These are phyloP conservation scores for Cichladusa arquata DNA, from an alignment of 2,113 vertebrate genomes.

Conservation along the genomic window DNA sequence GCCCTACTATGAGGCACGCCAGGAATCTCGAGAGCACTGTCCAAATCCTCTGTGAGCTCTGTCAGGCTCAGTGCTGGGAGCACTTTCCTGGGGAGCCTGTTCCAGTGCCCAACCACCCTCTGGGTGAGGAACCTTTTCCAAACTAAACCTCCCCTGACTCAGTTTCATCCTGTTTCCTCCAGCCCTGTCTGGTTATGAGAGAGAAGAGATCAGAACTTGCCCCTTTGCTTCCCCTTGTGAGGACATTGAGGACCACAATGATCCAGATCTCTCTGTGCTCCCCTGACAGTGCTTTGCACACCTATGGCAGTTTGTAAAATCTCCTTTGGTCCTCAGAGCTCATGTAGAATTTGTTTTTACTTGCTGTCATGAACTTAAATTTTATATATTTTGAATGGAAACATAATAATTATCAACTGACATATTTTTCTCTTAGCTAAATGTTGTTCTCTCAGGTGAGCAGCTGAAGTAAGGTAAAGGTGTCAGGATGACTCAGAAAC, in stretches of 20 bases:
- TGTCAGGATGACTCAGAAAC: background rate
- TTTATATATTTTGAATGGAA: background rate
- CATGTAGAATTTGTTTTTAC: background rate
- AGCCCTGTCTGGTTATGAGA: background rate
- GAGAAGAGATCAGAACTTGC: background rate
- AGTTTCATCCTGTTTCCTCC: background rate
- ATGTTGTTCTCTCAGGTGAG: background rate
- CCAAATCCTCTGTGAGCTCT: background rate
- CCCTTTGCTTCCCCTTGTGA: fast-evolving
- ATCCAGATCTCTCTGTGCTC: background rate
- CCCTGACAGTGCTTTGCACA: background rate
- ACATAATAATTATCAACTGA: background rate
- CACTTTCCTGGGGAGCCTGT: background rate
- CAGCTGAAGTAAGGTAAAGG: background rate
- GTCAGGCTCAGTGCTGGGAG: background rate
- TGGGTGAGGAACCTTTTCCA: background rate
- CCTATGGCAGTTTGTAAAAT: background rate
- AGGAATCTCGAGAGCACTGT: background rate
- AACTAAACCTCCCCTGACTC: background rate
- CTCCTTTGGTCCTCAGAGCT: background rate
- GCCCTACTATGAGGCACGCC: fast-evolving
- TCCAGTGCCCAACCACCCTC: background rate
- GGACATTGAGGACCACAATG: no score
- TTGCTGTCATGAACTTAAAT: background rate
- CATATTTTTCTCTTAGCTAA: background rate